Evolutionary conservation across 2,113 vertebrate genomes (phyloP).

Genomic region (Tichodroma muraria): DNA sequence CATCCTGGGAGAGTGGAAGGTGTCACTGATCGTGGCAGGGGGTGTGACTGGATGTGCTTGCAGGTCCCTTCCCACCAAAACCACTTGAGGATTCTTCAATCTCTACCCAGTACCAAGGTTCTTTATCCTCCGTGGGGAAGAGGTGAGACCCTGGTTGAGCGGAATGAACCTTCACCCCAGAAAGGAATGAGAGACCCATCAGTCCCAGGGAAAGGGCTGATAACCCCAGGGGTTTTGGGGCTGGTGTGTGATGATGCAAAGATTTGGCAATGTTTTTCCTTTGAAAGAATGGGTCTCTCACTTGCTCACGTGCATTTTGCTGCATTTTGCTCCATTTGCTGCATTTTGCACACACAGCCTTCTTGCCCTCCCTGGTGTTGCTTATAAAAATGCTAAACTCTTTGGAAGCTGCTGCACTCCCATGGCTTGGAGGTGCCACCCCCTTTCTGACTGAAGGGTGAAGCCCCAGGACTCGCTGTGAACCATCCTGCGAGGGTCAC

Average conservation of each 20-base stretch:
- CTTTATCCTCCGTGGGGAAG: neutral
- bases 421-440: too few relatives aligned
- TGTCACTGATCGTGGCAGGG: neutral
- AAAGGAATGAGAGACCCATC: neutral
- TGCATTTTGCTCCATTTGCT: neutral
- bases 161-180: neutral
- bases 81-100: neutral
- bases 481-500: accelerated
- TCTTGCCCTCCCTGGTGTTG: neutral
- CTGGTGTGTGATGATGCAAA: neutral
- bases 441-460: neutral
- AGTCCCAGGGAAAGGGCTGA: neutral
- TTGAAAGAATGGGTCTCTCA: neutral
- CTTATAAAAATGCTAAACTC: accelerated
- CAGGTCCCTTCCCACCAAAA: neutral
- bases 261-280: neutral
- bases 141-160: neutral
- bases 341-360: neutral
- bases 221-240: too few relatives aligned
- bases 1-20: accelerated
- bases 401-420: neutral
- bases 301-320: accelerated
- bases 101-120: neutral
- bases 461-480: neutral
- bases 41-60: accelerated